Conservation (phyloP, 2,888 invertebrate species). For the Quadroppia sp. region DNA sequence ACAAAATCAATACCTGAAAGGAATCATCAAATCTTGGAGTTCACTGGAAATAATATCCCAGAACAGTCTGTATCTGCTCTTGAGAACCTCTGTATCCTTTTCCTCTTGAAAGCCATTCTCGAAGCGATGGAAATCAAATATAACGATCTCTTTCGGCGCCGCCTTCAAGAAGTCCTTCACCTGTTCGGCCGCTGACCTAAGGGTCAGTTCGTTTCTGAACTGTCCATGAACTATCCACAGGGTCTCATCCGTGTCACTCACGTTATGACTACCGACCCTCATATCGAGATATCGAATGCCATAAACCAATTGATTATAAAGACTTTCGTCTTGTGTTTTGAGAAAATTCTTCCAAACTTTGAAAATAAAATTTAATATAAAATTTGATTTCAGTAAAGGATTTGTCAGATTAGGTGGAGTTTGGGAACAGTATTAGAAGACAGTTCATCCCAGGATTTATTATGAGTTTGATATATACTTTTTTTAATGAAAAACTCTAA, state of each 20-base stretch:
- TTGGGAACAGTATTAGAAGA: no score
- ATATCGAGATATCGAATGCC: conserved; percentile 61
- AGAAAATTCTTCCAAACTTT: conserved; percentile 43
- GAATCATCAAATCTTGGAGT: conserved; percentile 18
- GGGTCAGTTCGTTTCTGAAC: conserved; percentile 46
- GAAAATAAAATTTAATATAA: conserved; percentile 1
- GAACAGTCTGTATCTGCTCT: not conserved
- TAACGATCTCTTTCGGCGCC: conserved; percentile 54
- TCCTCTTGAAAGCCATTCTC: conserved; percentile 54
- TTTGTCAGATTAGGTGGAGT: no score
- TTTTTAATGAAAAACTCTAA: no score
- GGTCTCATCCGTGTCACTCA: conserved; percentile 37
- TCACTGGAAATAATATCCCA: not conserved
- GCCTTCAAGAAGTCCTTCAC: conserved; percentile 64
- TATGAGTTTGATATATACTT: no score
- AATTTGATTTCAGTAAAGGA: not conserved
- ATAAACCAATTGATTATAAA: conserved; percentile 78
- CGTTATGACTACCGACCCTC: conserved; percentile 44
- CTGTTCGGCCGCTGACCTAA: conserved; percentile 55
- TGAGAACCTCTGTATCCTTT: not conserved
- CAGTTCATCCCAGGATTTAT: no score
- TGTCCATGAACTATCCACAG: conserved; percentile 49
- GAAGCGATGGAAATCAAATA: conserved; percentile 77
- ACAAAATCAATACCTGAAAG: conserved; percentile 5
- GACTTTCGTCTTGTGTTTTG: conserved; percentile 68